Conservation (phyloP, 2,888 invertebrate species). For the Carcina quercana region DNA sequence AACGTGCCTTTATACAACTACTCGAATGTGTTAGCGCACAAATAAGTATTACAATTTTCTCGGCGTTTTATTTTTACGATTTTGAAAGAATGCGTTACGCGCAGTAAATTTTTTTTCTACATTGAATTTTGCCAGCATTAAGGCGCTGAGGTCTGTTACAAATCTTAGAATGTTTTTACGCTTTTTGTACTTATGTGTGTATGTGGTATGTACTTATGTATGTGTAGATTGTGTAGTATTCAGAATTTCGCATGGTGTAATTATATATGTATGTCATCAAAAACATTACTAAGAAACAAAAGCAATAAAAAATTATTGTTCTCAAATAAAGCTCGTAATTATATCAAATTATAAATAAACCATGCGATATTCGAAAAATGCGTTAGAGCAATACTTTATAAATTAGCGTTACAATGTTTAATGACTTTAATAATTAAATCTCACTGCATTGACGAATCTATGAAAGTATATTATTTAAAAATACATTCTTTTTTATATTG, state of each 20-base stretch:
- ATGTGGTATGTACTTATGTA: conserved; percentile 36
- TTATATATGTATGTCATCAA: too few relatives aligned
- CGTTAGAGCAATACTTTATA: not conserved
- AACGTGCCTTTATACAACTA: conserved; percentile 40
- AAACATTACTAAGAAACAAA: too few relatives aligned
- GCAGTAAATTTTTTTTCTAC: too few relatives aligned
- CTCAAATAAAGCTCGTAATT: too few relatives aligned
- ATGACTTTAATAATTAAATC: too few relatives aligned
- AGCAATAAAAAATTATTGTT: too few relatives aligned
- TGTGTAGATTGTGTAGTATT: conserved; percentile 17
- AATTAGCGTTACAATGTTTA: conserved; percentile 1
- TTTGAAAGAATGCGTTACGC: too few relatives aligned
- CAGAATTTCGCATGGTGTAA: not conserved
- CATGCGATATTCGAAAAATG: conserved; percentile 11
- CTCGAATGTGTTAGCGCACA: conserved; percentile 6
- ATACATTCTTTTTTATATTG: too few relatives aligned
- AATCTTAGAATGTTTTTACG: conserved; percentile 44
- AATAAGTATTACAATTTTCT: conserved; percentile 6
- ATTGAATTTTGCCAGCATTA: too few relatives aligned
- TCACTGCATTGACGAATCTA: too few relatives aligned
- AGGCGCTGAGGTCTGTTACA: conserved; percentile 32
- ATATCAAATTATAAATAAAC: conserved; percentile 9
- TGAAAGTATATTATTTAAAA: too few relatives aligned
- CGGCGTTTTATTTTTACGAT: too few relatives aligned
- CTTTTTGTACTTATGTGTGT: conserved; percentile 60